Percentiles rank a stretch among this genome's conserved stretches.
Conservation (phyloP, 2,797 vertebrate genomes). For the Spea hammondii region DNA sequence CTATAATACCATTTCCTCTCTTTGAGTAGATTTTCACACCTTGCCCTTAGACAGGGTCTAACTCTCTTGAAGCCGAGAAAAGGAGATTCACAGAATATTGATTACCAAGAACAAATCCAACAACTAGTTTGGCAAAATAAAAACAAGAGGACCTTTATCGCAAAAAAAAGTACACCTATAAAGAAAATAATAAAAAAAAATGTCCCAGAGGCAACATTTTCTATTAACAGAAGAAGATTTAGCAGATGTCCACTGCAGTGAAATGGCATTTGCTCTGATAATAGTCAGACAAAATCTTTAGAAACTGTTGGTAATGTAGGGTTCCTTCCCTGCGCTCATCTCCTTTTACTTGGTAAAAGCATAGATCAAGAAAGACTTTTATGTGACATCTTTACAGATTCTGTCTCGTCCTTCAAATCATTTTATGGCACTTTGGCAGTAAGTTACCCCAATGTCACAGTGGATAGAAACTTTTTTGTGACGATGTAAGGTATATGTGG, state of each 20-base stretch:
- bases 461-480: slow-evolving; percentile 7
- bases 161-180: slow-evolving; percentile 56
- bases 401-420: slow-evolving; percentile 18
- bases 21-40: neutral
- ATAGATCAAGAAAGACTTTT: slow-evolving; percentile 54
- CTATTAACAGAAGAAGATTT: slow-evolving; percentile 64
- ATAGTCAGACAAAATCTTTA: slow-evolving; percentile 57
- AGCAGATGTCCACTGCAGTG: slow-evolving; percentile 60
- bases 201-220: slow-evolving; percentile 63
- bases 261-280: slow-evolving; percentile 58
- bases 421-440: slow-evolving; percentile 50
- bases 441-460: slow-evolving; percentile 40
- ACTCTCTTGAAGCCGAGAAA: neutral
- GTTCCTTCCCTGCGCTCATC: slow-evolving; percentile 44
- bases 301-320: slow-evolving; percentile 54
- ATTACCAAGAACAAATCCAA: slow-evolving; percentile 50
- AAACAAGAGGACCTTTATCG: slow-evolving; percentile 62
- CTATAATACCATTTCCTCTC: too few species aligned
- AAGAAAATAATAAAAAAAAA: slow-evolving; percentile 58
- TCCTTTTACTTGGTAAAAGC: slow-evolving; percentile 51
- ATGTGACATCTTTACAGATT: slow-evolving; percentile 52
- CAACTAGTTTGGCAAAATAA: slow-evolving; percentile 63
- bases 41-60: neutral
- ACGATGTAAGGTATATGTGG: neutral
- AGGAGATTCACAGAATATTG: slow-evolving; percentile 18